Evolutionary conservation across 1,140 invertebrate genomes (phyloP).

Genomic region (Arctopsyche grandis): DNA sequence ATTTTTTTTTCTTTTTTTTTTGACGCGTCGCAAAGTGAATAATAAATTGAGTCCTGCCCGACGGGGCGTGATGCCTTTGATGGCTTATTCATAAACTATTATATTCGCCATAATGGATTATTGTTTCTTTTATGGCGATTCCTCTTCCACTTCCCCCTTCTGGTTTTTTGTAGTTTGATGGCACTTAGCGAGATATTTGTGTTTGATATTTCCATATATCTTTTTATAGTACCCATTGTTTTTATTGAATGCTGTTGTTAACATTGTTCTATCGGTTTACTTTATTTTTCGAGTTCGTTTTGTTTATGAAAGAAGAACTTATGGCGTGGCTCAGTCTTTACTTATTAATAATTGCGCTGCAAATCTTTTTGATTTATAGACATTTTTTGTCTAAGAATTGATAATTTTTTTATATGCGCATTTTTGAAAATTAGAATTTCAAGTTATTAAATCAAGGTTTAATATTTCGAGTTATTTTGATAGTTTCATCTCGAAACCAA

Average conservation of each 20-base stretch:
- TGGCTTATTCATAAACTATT: conserved; percentile 49
- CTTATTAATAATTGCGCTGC: no score
- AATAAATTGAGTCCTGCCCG: conserved; percentile 40
- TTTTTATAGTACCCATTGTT: neutral
- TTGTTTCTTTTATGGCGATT: conserved; percentile 43
- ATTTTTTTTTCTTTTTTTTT: conserved; percentile 12
- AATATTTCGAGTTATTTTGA: no score
- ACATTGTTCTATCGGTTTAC: conserved; percentile 1
- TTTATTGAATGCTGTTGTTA: conserved; percentile 17
- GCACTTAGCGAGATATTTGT: conserved; percentile 40
- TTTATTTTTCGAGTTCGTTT: neutral
- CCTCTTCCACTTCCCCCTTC: neutral
- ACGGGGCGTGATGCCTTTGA: conserved; percentile 40
- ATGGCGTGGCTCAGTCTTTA: no score
- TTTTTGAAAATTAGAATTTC: no score
- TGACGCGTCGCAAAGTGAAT: conserved; percentile 44
- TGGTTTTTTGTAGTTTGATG: conserved; percentile 42
- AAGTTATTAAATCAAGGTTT: no score
- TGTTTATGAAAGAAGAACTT: neutral
- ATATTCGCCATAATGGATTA: conserved; percentile 44
- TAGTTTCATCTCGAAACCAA: no score
- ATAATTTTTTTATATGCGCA: no score
- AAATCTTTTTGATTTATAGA: no score
- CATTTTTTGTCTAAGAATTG: no score
- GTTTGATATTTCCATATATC: neutral